phyloP scores from a whole-genome alignment of 2,888 invertebrate genomes.

The Merodon equestris region DNA sequence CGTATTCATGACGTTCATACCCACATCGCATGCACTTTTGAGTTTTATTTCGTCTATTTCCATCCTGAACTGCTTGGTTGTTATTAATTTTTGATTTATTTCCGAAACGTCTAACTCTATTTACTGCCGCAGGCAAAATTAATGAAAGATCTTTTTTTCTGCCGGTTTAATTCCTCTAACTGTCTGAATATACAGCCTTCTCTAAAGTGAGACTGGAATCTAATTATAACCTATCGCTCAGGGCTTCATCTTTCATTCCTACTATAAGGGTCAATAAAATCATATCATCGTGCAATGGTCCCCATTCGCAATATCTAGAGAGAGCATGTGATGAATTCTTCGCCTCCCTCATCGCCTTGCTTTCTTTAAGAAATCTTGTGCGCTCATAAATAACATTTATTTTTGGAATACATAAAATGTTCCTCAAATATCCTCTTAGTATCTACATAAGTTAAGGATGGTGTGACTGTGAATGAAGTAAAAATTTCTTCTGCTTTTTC shows the following conservation, averaged over 20 bases:
- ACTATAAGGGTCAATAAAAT: conserved; percentile 13
- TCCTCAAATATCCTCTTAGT: no score
- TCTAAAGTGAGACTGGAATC: conserved; percentile 18
- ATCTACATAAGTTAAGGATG: no score
- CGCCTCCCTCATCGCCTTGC: conserved; percentile 12
- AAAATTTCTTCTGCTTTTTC: no score
- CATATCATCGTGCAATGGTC: conserved; percentile 19
- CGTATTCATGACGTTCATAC: conserved; percentile 25
- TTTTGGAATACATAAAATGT: conserved; percentile 31
- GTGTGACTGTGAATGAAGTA: no score
- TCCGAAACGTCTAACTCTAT: conserved; percentile 12
- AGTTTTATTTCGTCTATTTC: background rate
- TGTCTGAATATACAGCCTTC: conserved; percentile 12
- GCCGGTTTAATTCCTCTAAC: conserved; percentile 2
- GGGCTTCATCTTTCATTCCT: conserved; percentile 15
- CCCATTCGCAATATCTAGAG: conserved; percentile 11
- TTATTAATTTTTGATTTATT: background rate
- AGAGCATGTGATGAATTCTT: conserved; percentile 1
- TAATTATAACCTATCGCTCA: conserved; percentile 17
- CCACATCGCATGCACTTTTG: conserved; percentile 23
- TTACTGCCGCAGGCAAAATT: no score
- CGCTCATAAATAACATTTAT: conserved; percentile 25
- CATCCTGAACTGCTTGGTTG: background rate
- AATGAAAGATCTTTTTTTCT: no score
- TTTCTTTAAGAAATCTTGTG: conserved; percentile 18